Evolutionary conservation across 1,140 invertebrate genomes (phyloP).

Genomic region (Gryon sp.): DNA sequence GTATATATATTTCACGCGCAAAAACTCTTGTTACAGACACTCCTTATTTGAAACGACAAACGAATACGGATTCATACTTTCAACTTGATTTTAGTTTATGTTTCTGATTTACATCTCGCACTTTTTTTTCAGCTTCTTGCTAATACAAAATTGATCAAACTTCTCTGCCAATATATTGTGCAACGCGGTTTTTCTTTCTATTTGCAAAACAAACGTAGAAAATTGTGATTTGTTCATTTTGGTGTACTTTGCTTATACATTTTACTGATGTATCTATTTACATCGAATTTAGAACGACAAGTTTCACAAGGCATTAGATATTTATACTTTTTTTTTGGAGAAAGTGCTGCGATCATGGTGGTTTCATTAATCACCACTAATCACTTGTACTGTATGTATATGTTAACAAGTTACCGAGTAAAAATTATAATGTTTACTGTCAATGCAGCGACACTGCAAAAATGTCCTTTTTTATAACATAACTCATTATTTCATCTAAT

Average conservation of each 20-base stretch:
- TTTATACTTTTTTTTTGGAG: slow-evolving; percentile 12
- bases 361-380: slow-evolving; percentile 58
- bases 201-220: slow-evolving; percentile 11
- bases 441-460: too few species aligned
- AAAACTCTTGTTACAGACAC: slow-evolving; percentile 42
- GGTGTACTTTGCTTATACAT: slow-evolving; percentile 17
- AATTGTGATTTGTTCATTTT: slow-evolving; percentile 20
- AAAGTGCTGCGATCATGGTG: slow-evolving; percentile 46
- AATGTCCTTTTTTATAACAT: too few species aligned
- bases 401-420: too few species aligned
- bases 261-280: slow-evolving; percentile 61
- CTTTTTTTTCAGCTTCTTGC: slow-evolving; percentile 28
- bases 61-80: slow-evolving; percentile 40
- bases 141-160: too few species aligned
- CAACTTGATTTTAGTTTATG: not conserved
- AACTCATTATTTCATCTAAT: too few species aligned
- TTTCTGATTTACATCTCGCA: slow-evolving; percentile 10
- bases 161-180: too few species aligned
- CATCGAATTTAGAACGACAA: slow-evolving; percentile 47
- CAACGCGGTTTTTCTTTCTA: too few species aligned
- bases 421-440: too few species aligned
- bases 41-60: slow-evolving; percentile 46
- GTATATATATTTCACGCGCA: slow-evolving; percentile 51
- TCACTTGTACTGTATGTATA: slow-evolving; percentile 37
- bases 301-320: slow-evolving; percentile 54